Evolutionary conservation across 2,797 vertebrate genomes (phyloP).

Genomic region (Falco peregrinus): DNA sequence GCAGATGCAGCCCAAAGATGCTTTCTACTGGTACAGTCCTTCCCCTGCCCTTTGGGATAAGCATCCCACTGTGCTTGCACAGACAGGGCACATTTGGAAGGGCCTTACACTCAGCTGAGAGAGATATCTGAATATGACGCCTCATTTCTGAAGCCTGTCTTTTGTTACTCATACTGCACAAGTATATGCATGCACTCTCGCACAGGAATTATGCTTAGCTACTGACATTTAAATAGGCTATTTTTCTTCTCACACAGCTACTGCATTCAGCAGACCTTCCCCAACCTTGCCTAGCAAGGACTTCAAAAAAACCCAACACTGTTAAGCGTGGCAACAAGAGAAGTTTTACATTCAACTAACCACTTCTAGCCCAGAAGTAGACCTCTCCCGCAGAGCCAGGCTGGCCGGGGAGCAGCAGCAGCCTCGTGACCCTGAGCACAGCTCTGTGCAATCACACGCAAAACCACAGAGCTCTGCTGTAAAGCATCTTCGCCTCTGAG

Average conservation of each 20-base stretch:
- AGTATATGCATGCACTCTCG: neutral
- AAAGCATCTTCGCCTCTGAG: neutral
- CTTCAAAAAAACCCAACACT: neutral
- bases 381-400: neutral
- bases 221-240: slow-evolving; percentile 60
- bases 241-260: slow-evolving; percentile 45
- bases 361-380: neutral
- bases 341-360: neutral
- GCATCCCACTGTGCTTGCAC: neutral
- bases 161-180: slow-evolving; percentile 40
- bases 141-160: slow-evolving; percentile 27
- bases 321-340: neutral
- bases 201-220: slow-evolving; percentile 23
- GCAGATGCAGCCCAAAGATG: neutral
- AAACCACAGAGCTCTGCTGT: slow-evolving; percentile 17
- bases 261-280: slow-evolving; percentile 36
- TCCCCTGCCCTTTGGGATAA: neutral
- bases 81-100: neutral
- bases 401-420: neutral
- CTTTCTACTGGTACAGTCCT: neutral
- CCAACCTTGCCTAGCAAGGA: slow-evolving; percentile 35
- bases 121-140: neutral
- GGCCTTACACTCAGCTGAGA: neutral
- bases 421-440: neutral
- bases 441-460: neutral